These are phyloP conservation scores for Bostrychus sinensis DNA, from an alignment of 2,113 vertebrate species.

Conservation along the genomic window DNA sequence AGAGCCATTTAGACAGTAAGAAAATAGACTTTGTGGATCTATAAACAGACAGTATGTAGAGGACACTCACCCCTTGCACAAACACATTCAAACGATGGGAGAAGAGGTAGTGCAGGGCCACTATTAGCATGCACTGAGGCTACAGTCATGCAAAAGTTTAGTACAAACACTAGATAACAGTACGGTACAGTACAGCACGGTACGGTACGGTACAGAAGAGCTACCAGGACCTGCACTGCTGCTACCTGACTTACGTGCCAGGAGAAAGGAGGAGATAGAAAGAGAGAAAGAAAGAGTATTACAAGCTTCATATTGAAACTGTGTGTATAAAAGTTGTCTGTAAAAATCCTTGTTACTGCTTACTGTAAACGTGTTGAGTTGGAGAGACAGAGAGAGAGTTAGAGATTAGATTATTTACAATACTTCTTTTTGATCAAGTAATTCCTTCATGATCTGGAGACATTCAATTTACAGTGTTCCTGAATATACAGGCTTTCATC, in stretches of 20 bases:
- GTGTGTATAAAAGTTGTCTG: conserved; percentile 89
- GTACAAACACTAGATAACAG: conserved; percentile 65
- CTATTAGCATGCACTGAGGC: conserved; percentile 73
- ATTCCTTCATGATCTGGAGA: conserved; percentile 60
- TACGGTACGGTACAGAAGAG: conserved; percentile 72
- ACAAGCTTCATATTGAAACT: conserved; percentile 84
- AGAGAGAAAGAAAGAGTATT: conserved; percentile 67
- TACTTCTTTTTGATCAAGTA: conserved; percentile 46
- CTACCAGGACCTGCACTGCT: conserved; percentile 79
- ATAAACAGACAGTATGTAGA: conserved; percentile 17
- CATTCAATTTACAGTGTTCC: conserved; percentile 50
- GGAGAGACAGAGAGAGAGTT: too few species aligned
- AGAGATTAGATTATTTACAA: conserved; percentile 85
- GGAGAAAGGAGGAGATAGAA: conserved; percentile 72
- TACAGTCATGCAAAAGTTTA: conserved; percentile 77
- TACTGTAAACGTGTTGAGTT: conserved; percentile 93
- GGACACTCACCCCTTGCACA: conserved; percentile 19
- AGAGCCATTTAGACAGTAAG: conserved; percentile 30
- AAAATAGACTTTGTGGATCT: conserved; percentile 4
- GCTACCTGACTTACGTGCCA: conserved; percentile 82
- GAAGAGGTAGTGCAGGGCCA: conserved; percentile 72
- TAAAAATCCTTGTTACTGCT: conserved; percentile 92
- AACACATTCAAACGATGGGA: conserved; percentile 16
- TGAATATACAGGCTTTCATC: conserved; percentile 13
- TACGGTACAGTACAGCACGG: conserved; percentile 64